Base-by-base conservation (phyloP, 2,888 invertebrate genomes). In the Leptinotarsa rubiginosa region DNA sequence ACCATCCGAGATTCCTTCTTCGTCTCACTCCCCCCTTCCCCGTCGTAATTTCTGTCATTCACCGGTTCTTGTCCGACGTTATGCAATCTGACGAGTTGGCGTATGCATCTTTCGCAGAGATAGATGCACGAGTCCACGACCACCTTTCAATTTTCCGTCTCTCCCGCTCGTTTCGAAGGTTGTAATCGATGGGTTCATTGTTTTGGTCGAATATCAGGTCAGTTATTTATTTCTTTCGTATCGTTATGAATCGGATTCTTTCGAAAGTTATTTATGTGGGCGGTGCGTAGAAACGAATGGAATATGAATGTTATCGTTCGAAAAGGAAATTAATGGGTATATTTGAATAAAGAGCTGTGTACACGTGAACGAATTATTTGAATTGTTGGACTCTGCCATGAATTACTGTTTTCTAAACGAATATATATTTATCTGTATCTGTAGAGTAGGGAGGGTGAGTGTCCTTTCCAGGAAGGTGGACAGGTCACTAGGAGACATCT, bases 111-210 rank as follows among this genome's bases (percentile, higher is more conserved):
- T 22, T 56, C 56, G 56, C 15, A 22, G 22, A 56, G 56, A 56
- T 56, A 56, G 56, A 56, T 56, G 20, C 56, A 22, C 56, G 56
- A 20, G 13, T 25, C 56, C 50, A 50, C 50, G 50, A n/a, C 50
- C 50, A 50, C 50, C 56, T 56, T 22, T 22, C 56, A 56, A 56
- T 25, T 22, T 56, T 56, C 56, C 22, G 25, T 56, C 56, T 56
- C 56, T 56, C 22, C 56, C 56, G 56, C 56, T 56, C 56, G 56
- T 22, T 56, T 56, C 56, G 56, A 56, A 56, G 56, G 56, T 56
- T 56, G 56, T 56, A 56, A 56, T 56, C 56, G 56, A 56, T 56
- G 56, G 56, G 56, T 56, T 56, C 56, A 56, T 56, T 56, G 20
- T 56, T 56, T 56, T 13, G 56, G 56, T 22, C 2, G 56, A 56